Evolutionary conservation across 2,797 vertebrate genomes (phyloP).

Genomic region (Steatocranus sp.): DNA sequence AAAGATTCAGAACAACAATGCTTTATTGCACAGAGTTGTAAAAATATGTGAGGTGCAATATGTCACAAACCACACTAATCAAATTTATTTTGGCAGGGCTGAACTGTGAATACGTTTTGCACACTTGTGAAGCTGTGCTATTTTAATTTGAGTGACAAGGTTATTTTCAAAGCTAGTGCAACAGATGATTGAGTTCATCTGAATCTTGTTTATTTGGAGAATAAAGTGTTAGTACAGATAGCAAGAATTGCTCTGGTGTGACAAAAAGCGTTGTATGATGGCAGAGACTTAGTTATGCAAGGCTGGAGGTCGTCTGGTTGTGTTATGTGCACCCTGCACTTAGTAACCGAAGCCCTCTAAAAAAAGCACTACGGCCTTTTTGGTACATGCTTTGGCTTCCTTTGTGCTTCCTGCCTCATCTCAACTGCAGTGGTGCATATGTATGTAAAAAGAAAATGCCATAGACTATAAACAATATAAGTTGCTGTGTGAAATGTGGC

Average conservation of each 20-base stretch:
- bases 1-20: neutral
- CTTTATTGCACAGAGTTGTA: neutral
- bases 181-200: neutral
- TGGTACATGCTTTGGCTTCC: slow-evolving; percentile 76
- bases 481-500: neutral
- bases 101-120: neutral
- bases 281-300: slow-evolving; percentile 49
- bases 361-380: slow-evolving; percentile 74
- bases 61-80: neutral
- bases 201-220: neutral
- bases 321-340: slow-evolving; percentile 56
- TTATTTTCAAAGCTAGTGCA: slow-evolving; percentile 17
- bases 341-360: slow-evolving; percentile 76
- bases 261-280: slow-evolving; percentile 24
- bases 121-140: neutral
- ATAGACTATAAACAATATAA: slow-evolving; percentile 21
- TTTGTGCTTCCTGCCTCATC: slow-evolving; percentile 80
- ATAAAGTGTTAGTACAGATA: neutral
- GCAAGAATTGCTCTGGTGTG: slow-evolving; percentile 9
- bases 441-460: slow-evolving; percentile 23
- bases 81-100: neutral
- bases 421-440: slow-evolving; percentile 51
- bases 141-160: neutral
- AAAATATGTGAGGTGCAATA: neutral
- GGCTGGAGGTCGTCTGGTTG: slow-evolving; percentile 41